Conservation (phyloP, 2,113 vertebrate species). For the Aphyosemion australe region DNA sequence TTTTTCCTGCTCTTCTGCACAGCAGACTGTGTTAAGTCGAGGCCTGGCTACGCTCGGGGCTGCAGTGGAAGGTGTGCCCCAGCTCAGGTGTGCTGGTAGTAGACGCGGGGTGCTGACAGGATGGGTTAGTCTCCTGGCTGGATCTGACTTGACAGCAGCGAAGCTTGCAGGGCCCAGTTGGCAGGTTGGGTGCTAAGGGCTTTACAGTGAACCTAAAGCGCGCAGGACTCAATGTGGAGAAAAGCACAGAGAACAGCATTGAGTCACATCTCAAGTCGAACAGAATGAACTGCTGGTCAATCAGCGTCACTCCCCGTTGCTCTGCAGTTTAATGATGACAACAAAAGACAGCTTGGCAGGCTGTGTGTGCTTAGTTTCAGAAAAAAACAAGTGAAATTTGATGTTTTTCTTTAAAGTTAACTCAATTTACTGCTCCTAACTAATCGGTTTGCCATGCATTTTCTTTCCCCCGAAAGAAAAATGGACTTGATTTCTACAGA, state of each 20-base stretch:
- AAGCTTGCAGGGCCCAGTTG: slow-evolving; percentile 65
- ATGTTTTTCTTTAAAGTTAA: too few species aligned
- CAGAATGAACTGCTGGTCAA: slow-evolving; percentile 64
- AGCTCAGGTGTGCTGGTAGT: slow-evolving; percentile 75
- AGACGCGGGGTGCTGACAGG: slow-evolving; percentile 72
- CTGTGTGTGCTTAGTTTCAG: slow-evolving; percentile 13
- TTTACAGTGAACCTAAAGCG: slow-evolving; percentile 58
- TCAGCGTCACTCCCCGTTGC: slow-evolving; percentile 56
- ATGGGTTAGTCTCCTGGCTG: slow-evolving; percentile 69
- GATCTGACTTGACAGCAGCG: slow-evolving; percentile 76
- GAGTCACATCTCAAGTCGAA: slow-evolving; percentile 74
- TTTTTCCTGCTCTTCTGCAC: slow-evolving; percentile 31
- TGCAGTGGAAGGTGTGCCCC: slow-evolving; percentile 63
- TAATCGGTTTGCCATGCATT: not conserved
- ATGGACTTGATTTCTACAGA: slow-evolving; percentile 31
- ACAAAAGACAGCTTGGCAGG: slow-evolving; percentile 37
- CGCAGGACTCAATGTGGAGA: slow-evolving; percentile 50
- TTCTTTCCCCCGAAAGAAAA: slow-evolving; percentile 11
- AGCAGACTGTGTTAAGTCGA: slow-evolving; percentile 41
- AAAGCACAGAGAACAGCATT: slow-evolving; percentile 46
- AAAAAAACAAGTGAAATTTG: slow-evolving; percentile 3
- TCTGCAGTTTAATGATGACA: slow-evolving; percentile 27
- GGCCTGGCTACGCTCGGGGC: slow-evolving; percentile 62
- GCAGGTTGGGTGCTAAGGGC: slow-evolving; percentile 67
- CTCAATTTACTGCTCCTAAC: too few species aligned